Base-by-base conservation (phyloP, 2,113 vertebrate species). In the Cyrtonyx montezumae region DNA sequence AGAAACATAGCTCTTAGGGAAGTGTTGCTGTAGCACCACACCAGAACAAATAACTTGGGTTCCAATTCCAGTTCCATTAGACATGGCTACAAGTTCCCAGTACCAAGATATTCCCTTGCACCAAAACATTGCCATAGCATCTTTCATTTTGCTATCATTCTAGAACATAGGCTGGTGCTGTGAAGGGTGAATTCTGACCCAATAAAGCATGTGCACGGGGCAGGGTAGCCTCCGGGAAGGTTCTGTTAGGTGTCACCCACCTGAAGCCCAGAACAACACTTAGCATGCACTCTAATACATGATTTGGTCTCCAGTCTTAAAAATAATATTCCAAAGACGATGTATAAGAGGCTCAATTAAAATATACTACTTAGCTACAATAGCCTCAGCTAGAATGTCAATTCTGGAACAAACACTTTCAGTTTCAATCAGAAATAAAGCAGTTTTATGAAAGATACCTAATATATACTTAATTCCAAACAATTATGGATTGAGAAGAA, bases 181-280 rank as follows among this genome's bases (percentile, higher is more conserved):
- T 19, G 84, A 20, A 74, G 40, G 48, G 68, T 3, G 1, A 80
- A 83, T 34, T 56, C 3, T 2, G 68, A 75, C 15, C 6, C 46
- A 25, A 34, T 2, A 51, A 36, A 80, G 46, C 36, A 68, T 1
- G 23, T 26, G 51, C 65, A 71, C 2, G 58, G 37, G 78, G 61
- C 71, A 78, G 49, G 2, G 7, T 2, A 61, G 73, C 90, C 91
- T 92, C 79, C 81, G 85, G 82, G 84, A 78, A 80, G 81, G 56
- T 40, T 62, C 80, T 11, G 12, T 16, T 13, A 92, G 28, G 63
- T 91, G 67, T 2, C 91, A 75, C 87, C 82, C 88, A 79, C 84
- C 82, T 87, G 36, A 55, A 82, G 34, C 94, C 37, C 67, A 90
- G 46, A 84, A 90, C 87, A 93, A 92, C 90, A 90, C 62, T 45